phyloP scores from a whole-genome alignment of 2,888 invertebrate species.

The Nymphalis urticae region DNA sequence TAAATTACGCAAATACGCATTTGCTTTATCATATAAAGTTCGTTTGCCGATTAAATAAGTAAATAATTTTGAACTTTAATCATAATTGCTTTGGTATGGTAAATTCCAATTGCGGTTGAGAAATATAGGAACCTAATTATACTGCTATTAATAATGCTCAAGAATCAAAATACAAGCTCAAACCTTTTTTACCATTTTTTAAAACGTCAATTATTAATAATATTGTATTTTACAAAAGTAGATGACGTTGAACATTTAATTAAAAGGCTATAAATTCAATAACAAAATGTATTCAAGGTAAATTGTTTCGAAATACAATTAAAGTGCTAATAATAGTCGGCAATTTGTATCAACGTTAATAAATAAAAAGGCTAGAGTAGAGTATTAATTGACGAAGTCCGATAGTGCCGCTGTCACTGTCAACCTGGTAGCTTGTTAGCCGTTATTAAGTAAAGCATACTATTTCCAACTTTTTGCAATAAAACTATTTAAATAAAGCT shows the following conservation, averaged over 20 bases:
- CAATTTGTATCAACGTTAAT: conserved; percentile 38
- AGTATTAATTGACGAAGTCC: conserved; percentile 47
- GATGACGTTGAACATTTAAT: conserved; percentile 40
- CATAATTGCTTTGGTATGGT: too few species aligned
- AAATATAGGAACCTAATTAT: too few species aligned
- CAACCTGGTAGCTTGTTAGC: conserved; percentile 34
- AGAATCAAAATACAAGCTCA: background rate
- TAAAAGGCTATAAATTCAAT: conserved; percentile 29
- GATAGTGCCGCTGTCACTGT: conserved; percentile 37
- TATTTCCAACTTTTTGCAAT: conserved; percentile 14
- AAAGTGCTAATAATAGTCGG: conserved; percentile 39
- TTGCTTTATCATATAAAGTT: too few species aligned
- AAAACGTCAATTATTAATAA: too few species aligned
- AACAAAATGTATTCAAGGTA: background rate
- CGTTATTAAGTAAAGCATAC: conserved; percentile 22
- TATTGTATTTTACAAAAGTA: too few species aligned
- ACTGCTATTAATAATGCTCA: too few species aligned
- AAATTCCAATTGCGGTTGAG: too few species aligned
- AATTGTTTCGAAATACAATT: conserved; percentile 3
- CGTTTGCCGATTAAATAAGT: too few species aligned
- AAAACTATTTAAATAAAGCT: conserved; percentile 5
- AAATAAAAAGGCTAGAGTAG: conserved; percentile 43
- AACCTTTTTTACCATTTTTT: conserved; percentile 28
- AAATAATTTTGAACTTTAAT: too few species aligned
- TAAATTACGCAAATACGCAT: background rate